Evolutionary conservation across 1,140 invertebrate species (phyloP).

Genomic region (Drosophila takahashii): DNA sequence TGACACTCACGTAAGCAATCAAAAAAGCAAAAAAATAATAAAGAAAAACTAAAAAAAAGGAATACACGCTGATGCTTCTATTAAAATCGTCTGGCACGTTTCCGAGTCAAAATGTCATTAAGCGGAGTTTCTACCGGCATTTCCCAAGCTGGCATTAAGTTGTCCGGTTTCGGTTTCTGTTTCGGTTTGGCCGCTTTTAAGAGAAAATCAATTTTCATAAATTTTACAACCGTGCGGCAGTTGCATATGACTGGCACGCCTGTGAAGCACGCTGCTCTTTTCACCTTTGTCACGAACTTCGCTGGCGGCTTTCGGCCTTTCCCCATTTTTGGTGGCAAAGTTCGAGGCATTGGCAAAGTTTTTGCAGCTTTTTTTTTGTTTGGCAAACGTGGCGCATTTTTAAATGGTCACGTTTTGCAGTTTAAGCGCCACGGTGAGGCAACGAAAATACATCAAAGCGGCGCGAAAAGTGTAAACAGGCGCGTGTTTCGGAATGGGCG

Average conservation of each 20-base stretch:
- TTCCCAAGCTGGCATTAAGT: slow-evolving; percentile 58
- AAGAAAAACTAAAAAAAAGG: background rate
- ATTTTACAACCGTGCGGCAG: slow-evolving; percentile 67
- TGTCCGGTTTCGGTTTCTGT: slow-evolving; percentile 55
- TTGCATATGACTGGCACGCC: slow-evolving; percentile 70
- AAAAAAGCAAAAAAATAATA: background rate
- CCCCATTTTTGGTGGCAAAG: slow-evolving; percentile 35
- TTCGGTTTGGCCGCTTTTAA: slow-evolving; percentile 58
- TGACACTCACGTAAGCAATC: slow-evolving; percentile 29
- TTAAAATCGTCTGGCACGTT: slow-evolving; percentile 57
- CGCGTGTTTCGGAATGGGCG: slow-evolving; percentile 57
- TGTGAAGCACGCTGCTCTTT: slow-evolving; percentile 37
- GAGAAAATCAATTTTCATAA: slow-evolving; percentile 78
- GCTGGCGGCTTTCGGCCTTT: slow-evolving; percentile 11
- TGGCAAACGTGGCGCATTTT: slow-evolving; percentile 78
- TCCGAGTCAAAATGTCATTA: slow-evolving; percentile 70
- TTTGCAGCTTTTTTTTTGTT: slow-evolving; percentile 27
- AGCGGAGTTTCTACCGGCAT: slow-evolving; percentile 22
- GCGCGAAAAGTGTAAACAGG: slow-evolving; percentile 78
- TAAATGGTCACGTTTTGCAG: slow-evolving; percentile 81
- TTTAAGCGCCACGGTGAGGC: slow-evolving; percentile 66
- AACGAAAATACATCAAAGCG: slow-evolving; percentile 75
- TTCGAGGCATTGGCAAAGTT: slow-evolving; percentile 62
- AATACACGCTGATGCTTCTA: slow-evolving; percentile 34
- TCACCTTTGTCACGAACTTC: slow-evolving; percentile 76